Base-by-base conservation (phyloP, 2,113 vertebrate species). In the Coptodon rendalli region DNA sequence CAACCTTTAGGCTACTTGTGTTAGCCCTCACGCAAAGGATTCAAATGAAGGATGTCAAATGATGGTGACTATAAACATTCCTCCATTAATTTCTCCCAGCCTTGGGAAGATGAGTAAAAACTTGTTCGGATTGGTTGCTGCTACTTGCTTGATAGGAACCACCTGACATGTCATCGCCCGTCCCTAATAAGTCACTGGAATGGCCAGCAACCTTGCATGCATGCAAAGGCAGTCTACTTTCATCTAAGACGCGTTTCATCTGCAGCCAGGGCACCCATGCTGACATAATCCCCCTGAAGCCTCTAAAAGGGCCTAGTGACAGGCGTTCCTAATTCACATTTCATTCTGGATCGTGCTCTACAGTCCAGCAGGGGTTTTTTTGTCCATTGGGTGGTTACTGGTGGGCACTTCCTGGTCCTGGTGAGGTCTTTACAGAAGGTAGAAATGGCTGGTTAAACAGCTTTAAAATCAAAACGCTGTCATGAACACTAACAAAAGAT, bases 191-290 rank as follows among this genome's bases (percentile, higher is more conserved):
- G 79, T 87, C 66, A 82, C 40, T 79, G 31, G 80, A 84, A 59
- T 40, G 84, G 84, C 59, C 17, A 45, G 66, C 90, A 86, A 83
- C 84, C 80, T 89, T 84, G 43, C 73, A 83, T 89, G 87, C 61
- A 59, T 86, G 90, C 87, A 89, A 84, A 93, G 68, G 78, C 87
- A 78, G 87, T 66, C 89, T 48, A 81, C 88, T 91, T 91, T 93
- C 85, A 95, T 85, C 87, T 73, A 80, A 89, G 86, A 78, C 45
- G 16, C 16, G 94, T 93, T 95, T 96, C 80, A 95, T 95, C 93
- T 76, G 79, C 81, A 91, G 95, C 95, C 95, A 96, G 92, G 80
- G 90, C 88, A 87, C 63, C 89, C 95, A 94, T 93, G 92, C 94
- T 91, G 91, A 94, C 91, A 93, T 95, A 95, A 96, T 95, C 91